These are phyloP conservation scores for Eristalis arbustorum DNA, from an alignment of 2,888 invertebrate genomes.

Conservation along the genomic window DNA sequence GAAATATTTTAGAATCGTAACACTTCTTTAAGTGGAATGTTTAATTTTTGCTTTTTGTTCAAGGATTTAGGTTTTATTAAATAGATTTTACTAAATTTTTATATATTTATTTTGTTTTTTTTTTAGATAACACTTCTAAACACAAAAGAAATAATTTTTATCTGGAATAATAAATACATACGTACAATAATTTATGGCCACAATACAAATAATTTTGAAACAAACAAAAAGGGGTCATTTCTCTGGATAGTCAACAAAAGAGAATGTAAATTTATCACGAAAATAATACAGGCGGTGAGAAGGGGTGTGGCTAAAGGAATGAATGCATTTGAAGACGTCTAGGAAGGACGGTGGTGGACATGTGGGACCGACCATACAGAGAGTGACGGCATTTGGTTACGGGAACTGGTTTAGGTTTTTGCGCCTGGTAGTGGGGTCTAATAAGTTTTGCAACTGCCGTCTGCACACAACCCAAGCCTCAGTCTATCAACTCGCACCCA, in stretches of 20 bases:
- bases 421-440: too few species aligned
- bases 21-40: slow-evolving; percentile 62
- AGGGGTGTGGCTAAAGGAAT: slow-evolving; percentile 18
- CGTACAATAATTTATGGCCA: slow-evolving; percentile 62
- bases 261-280: slow-evolving; percentile 48
- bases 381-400: too few species aligned
- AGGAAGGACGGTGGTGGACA: neutral
- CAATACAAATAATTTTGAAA: slow-evolving; percentile 1
- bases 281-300: slow-evolving; percentile 42
- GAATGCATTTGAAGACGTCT: neutral
- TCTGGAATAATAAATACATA: slow-evolving; percentile 34
- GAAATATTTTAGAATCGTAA: slow-evolving; percentile 41
- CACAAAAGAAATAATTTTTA: neutral
- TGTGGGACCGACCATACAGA: too few species aligned
- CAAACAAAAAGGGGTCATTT: neutral
- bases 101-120: neutral
- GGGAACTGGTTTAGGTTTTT: too few species aligned
- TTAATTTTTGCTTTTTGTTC: slow-evolving; percentile 35
- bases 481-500: too few species aligned
- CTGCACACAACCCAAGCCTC: too few species aligned
- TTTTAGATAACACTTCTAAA: neutral
- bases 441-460: too few species aligned
- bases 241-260: slow-evolving; percentile 10
- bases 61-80: slow-evolving; percentile 22
- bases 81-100: slow-evolving; percentile 26